Evolutionary conservation across 64 coral and sea anemone species (phyloP), one percentile per base, ranked within the genome.

Genomic region (Montipora efflorescens): DNA sequence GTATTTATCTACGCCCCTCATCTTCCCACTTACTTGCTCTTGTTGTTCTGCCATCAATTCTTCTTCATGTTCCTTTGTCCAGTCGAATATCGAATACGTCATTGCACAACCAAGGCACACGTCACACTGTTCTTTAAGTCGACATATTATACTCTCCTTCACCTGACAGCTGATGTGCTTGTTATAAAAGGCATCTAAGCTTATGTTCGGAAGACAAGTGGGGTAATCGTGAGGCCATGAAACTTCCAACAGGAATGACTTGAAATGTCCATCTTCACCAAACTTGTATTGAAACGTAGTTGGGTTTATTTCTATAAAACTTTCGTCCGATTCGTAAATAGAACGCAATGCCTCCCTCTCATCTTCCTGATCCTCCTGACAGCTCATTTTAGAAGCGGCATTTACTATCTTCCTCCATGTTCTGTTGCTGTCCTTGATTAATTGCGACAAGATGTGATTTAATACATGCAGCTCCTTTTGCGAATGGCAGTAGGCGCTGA

Each of bases 201-300:
- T 92, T 22, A 99, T 89, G 23, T 78, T 68, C 62, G 98, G 98
- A 68, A 90, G 80, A 76, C 64, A 84, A 36, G 94, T 90, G 4
- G 98, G 98, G 51, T 99, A 99, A 47, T 94, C 75, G 19, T 46
- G 59, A 12, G 95, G 81, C 98, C 98, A 99, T 4, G 47, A 83
- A 7, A 99, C 77, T 92, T 99, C 98, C 62, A 99, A 84, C 4
- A 99, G 49, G 16, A 99, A 96, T 2, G 98, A 99, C 67, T 99
- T 96, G 75, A 72, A 80, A n/a, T 96, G 95, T 5, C 98, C 98
- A 86, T 92, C 90, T 50, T 99, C 98, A 10, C 98, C 98, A 90
- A 96, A 99, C 75, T 94, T 96, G 87, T 99, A 99, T 78, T 99
- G 98, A 87, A 99, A 99, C 48, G 92, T 96, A 7, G 84, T 96